Base-by-base conservation (phyloP, 1,140 invertebrate species). In the Matsumurasca onukii region DNA sequence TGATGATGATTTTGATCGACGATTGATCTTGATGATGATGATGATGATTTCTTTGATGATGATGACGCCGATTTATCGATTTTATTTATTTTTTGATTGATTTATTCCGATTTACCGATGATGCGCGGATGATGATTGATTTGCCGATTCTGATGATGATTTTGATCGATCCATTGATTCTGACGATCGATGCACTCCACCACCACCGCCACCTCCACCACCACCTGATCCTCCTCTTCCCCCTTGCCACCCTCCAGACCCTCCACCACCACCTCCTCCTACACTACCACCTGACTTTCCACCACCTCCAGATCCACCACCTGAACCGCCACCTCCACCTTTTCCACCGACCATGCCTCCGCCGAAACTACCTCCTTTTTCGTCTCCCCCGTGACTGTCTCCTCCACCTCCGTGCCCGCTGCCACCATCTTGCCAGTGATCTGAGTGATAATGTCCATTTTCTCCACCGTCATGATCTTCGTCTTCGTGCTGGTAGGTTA, bases 331-430 rank as follows among this genome's bases (percentile, higher is more conserved):
- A 22, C 20, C 20, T 0, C 66, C 59, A 27, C 72, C 68, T 17
- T 76, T 72, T 39, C 76, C 72, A 70, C 71, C 77, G 20, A 63
- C 65, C 2, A 64, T 1, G 25, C 68, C 48, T 69, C 69, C 69
- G 0, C 70, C 69, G 20, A 9, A 39, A 39, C 34, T 17, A 39
- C 34, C 34, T 39, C 34, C 34, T 39, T 17, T 17, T 39, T 5
- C 5, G 5, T 39, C 17, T 39, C 34, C 34, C 17, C 34, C 34
- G 5, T 17, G 5, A 39, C 34, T 39, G 5, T 17, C 34, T 9
- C 17, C 5, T 39, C 34, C 34, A 5, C 34, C 34, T 9, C 34
- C 34, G 34, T 17, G 5, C 17, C 34, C 34, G 17, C 34, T 39
- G 5, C 34, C 34, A 39, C 17, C 5, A 39, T 17, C 34, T 17